A percentile compares a stretch with the other conserved stretches of the same genome.
These are phyloP conservation scores for Paradisaea rubra DNA, from an alignment of 2,113 vertebrate genomes.

Conservation along the genomic window DNA sequence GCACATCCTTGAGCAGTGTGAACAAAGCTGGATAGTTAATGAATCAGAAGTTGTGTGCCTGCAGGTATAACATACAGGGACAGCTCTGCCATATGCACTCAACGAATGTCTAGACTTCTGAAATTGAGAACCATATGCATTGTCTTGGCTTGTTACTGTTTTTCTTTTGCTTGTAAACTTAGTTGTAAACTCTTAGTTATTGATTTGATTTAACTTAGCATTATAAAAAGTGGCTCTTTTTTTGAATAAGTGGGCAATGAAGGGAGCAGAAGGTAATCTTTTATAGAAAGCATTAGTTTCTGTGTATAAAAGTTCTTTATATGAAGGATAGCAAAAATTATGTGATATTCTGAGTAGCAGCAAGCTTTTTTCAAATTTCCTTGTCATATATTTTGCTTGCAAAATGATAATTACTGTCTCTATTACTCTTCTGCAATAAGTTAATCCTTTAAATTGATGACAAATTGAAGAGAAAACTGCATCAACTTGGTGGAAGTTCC, in stretches of 20 bases:
- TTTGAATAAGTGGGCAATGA: neutral
- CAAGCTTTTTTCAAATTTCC: neutral
- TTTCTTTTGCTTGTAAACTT: neutral
- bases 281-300: neutral
- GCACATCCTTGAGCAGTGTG: neutral
- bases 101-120: neutral
- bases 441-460: neutral
- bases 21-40: neutral
- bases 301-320: neutral
- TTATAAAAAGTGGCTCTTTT: neutral
- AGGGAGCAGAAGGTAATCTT: neutral
- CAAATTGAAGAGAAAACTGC: neutral
- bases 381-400: neutral
- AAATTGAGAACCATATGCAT: neutral
- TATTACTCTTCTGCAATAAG: neutral
- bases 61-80: neutral
- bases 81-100: neutral
- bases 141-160: neutral
- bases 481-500: neutral
- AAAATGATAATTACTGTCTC: neutral
- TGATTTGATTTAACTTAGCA: neutral
- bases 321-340: neutral
- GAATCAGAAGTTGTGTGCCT: neutral
- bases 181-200: neutral
- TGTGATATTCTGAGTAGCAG: neutral